Base-by-base conservation (phyloP, 2,113 vertebrate species). In the Xiphias gladius region DNA sequence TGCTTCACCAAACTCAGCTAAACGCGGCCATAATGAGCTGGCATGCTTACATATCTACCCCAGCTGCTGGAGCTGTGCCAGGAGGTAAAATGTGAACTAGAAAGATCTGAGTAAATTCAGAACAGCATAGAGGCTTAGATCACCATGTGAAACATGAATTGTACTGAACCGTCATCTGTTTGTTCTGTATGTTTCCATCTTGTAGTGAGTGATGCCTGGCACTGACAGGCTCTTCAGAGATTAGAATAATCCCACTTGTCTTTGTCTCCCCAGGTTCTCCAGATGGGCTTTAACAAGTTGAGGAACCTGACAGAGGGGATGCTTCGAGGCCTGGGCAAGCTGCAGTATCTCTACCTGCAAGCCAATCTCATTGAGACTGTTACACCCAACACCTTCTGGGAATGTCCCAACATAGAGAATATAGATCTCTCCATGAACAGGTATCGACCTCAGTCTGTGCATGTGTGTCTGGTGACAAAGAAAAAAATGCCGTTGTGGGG, bases 261-360 rank as follows among this genome's bases (percentile, higher is more conserved):
- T 93, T 88, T 83, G 73, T 70, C 84, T 86, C 81, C 66, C 76
- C 91, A 94, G 93, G 94, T 94, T 85, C 94, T 94, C 79, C 94
- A 94, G 92, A 93, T 94, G 91, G 94, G 94, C 55, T 94, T 94
- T 82, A 94, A 94, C 93, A 94, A 92, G 76, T 95, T 99, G 90
- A 96, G 97, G 91, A 99, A 98, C 95, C 96, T 99, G 85, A 99
- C 97, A 0, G 98, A 99, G 94, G 98, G 97, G 11, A 97, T 97
- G 95, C 95, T 99, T 83, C 96, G 98, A 32, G 98, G 98, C 65
- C 95, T 99, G 94, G 95, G 97, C 90, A 97, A 97, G 93, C 96
- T 99, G 83, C 97, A 99, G 96, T 99, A 99, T 89, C 97, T 99
- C 81, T 99, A 99, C 95, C 96, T 99, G 92, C 98, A 99, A 90